Base-by-base conservation (phyloP, 1,140 invertebrate species). In the Centruroides sculpturatus region DNA sequence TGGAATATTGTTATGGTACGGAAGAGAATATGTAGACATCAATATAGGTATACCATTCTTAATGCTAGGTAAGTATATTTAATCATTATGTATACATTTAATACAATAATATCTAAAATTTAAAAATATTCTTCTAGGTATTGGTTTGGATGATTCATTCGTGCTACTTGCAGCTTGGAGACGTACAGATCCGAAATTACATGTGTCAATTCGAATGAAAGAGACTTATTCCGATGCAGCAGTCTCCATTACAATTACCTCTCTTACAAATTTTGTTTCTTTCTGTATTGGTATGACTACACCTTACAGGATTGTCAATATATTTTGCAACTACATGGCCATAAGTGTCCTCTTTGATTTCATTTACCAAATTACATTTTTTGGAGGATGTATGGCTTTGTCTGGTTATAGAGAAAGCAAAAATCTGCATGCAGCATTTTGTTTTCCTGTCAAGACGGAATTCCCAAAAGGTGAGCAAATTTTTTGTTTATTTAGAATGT, bases 211-310 rank as follows among this genome's bases (percentile, higher is more conserved):
- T 69, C 76, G 92, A 47, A 87, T 97, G 83, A 90, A 85, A 0
- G 77, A 83, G 54, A 90, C 88, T 73, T 80, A 96, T 69, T 89
- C 88, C 54, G 89, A 94, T 72, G 92, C 93, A n/a, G 93, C 92
- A 1, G 92, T 97, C 11, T 97, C 93, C 4, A 95, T 98, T 60
- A 97, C 93, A 36, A 96, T 98, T 63, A 98, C 95, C 1, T 96
- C 93, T 0, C 77, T 98, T 13, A 98, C 94, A 0, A 92, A 98
- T 73, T 88, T 96, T 78, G 83, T 97, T 62, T 93, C 90, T 34
- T 96, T 98, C 75, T 90, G 86, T 73, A 95, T 98, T 57, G 94
- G 94, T n/a, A 89, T 94, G 64, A 84, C 91, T 67, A 93, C 89
- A 54, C 89, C 91, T 4, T 97, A 96, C 69, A 91, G 90, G 35